A percentile compares a stretch with the other conserved stretches of the same genome.
These are phyloP conservation scores for Coregonus suidteri DNA, from an alignment of 2,797 vertebrate genomes.

Conservation along the genomic window DNA sequence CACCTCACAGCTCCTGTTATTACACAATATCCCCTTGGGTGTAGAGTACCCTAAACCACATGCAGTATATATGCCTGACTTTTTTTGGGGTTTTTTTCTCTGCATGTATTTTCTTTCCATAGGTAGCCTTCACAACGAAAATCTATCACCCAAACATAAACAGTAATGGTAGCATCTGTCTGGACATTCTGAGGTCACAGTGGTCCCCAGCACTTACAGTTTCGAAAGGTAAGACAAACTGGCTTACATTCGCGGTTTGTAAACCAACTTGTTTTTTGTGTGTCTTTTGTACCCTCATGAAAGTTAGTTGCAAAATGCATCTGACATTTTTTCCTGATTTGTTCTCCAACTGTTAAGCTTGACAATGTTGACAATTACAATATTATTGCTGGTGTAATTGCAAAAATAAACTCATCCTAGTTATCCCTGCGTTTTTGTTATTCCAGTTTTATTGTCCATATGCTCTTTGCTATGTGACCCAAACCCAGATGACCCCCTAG, in stretches of 20 bases:
- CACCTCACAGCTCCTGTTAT: not conserved
- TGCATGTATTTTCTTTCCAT: constrained; percentile 17
- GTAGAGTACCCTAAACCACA: too few relatives aligned
- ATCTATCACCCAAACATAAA: constrained; percentile 89
- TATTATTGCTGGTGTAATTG: not conserved
- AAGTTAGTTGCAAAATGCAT: not conserved
- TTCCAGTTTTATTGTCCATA: constrained; percentile 78
- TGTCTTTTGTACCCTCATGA: too few relatives aligned
- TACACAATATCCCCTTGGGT: too few relatives aligned
- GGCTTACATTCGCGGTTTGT: not conserved
- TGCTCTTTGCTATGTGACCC: constrained; percentile 81
- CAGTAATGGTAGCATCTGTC: constrained; percentile 86
- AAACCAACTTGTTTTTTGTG: not conserved
- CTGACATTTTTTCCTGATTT: not conserved
- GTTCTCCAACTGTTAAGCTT: not conserved
- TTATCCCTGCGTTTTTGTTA: not conserved
- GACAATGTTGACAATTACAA: not conserved
- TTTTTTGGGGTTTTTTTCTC: not conserved
- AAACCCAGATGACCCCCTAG: constrained; percentile 78
- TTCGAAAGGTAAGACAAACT: constrained; percentile 77
- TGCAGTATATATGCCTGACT: too few relatives aligned
- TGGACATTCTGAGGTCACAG: constrained; percentile 84
- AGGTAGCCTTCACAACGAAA: constrained; percentile 86
- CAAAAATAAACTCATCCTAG: not conserved
- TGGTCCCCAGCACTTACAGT: constrained; percentile 87